Percentiles rank a stretch among this genome's conserved stretches.
Evolutionary conservation across 2,888 invertebrate species (phyloP).

Genomic region (Chloroclysta siterata): DNA sequence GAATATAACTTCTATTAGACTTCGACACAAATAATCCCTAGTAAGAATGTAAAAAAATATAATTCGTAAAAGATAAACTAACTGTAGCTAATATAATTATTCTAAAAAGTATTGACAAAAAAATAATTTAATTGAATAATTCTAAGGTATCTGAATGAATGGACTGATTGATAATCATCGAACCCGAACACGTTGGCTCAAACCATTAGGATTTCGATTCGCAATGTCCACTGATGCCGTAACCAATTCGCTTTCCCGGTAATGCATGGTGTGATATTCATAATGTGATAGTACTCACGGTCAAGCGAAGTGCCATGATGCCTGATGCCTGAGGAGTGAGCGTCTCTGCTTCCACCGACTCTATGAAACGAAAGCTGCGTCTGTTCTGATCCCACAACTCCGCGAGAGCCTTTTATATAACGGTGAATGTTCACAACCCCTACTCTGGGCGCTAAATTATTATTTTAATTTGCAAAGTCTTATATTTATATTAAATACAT

Average conservation of each 20-base stretch:
- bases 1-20: no score
- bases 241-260: slow-evolving; percentile 32
- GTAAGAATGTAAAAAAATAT: no score
- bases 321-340: slow-evolving; percentile 61
- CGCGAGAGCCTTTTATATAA: slow-evolving; percentile 72
- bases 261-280: slow-evolving; percentile 12
- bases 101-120: no score
- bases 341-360: slow-evolving; percentile 53
- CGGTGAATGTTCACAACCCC: slow-evolving; percentile 76
- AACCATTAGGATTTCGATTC: slow-evolving; percentile 13
- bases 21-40: no score
- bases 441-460: slow-evolving; percentile 56
- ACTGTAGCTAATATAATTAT: no score
- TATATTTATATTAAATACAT: slow-evolving; percentile 47
- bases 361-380: slow-evolving; percentile 55
- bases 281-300: slow-evolving; percentile 64
- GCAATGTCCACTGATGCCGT: slow-evolving; percentile 11
- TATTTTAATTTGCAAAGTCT: slow-evolving; percentile 52
- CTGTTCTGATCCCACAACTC: slow-evolving; percentile 57
- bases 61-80: no score
- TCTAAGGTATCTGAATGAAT: no score
- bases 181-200: not conserved
- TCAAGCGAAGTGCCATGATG: slow-evolving; percentile 72
- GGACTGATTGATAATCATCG: not conserved
- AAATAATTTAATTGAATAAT: no score